Conservation (phyloP, 2,113 vertebrate genomes). For the Alectura lathami region DNA sequence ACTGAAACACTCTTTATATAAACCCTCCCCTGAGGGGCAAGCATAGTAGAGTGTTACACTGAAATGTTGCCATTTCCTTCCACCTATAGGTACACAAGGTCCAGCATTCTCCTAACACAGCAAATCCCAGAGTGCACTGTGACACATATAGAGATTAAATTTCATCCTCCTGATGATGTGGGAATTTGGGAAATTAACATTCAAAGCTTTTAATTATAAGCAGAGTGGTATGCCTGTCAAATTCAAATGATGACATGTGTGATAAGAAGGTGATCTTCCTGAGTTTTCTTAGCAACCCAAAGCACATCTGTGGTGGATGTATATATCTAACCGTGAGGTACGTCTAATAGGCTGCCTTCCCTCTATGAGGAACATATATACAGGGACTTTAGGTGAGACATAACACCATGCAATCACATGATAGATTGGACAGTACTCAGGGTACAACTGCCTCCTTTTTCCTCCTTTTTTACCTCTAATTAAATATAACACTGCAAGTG, state of each 20-base stretch:
- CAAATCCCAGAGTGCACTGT: background rate
- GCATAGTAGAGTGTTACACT: background rate
- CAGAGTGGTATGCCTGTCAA: background rate
- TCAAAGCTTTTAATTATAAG: constrained; percentile 15
- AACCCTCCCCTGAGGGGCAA: background rate
- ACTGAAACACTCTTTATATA: background rate
- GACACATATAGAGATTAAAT: background rate
- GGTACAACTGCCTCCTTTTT: background rate
- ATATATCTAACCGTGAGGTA: background rate
- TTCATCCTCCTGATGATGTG: background rate
- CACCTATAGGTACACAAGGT: background rate
- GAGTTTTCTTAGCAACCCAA: constrained; percentile 13
- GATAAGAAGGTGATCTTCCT: background rate
- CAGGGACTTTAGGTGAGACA: background rate
- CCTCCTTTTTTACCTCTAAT: background rate
- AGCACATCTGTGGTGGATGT: background rate
- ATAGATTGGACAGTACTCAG: rapidly evolving
- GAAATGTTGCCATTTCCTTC: constrained; percentile 2
- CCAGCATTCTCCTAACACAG: background rate
- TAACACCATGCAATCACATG: background rate
- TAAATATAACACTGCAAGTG: background rate
- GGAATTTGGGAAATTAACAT: constrained; percentile 25
- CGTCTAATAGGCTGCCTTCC: background rate
- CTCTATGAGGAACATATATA: background rate
- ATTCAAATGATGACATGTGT: background rate